Conservation (phyloP, 2,888 invertebrate genomes). For the Mythimna vitellina region DNA sequence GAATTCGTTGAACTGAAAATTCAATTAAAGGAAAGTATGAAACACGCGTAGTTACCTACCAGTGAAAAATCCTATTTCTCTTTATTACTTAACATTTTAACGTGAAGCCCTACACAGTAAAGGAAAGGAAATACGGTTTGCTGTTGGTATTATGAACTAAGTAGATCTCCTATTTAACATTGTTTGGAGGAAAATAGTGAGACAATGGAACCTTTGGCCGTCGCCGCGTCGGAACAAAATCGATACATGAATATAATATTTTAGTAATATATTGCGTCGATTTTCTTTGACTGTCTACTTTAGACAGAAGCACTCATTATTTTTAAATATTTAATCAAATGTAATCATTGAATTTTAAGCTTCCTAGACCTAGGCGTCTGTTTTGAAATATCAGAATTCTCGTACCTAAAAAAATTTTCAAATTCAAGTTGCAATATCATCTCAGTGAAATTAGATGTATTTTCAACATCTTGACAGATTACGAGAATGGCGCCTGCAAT, state of each 20-base stretch:
- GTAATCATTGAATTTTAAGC: background rate
- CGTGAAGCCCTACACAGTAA: conserved; percentile 68
- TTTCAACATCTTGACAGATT: too few relatives aligned
- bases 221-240: background rate
- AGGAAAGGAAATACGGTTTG: conserved; percentile 63
- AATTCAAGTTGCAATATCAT: too few relatives aligned
- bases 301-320: background rate
- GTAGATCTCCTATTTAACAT: conserved; percentile 70
- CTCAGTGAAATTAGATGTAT: too few relatives aligned
- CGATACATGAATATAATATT: background rate
- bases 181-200: conserved; percentile 40
- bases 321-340: background rate
- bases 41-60: conserved; percentile 22
- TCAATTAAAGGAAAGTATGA: conserved; percentile 24
- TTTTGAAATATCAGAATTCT: background rate
- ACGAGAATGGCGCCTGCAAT: too few relatives aligned
- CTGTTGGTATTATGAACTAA: conserved; percentile 74
- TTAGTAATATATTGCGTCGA: background rate
- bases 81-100: conserved; percentile 45
- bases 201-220: conserved; percentile 20
- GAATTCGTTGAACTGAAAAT: conserved; percentile 17
- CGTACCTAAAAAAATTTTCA: background rate
- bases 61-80: conserved; percentile 27
- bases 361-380: background rate
- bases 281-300: background rate